Base-by-base conservation (phyloP, 2,113 vertebrate genomes). In the Baryphthengus martii region DNA sequence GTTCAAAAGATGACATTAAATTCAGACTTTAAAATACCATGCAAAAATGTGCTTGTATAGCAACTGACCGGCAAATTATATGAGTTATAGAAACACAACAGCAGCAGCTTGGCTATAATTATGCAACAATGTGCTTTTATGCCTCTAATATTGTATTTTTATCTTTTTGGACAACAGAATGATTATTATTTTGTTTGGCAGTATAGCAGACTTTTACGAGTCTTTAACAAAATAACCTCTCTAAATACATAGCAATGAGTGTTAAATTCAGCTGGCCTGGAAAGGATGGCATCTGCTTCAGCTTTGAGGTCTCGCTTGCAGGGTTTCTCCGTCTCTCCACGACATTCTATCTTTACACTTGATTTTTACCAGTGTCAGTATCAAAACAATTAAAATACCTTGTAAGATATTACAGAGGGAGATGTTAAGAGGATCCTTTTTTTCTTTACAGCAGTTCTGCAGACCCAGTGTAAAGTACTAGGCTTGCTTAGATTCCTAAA, bases 141-240 rank as follows among this genome's bases (percentile, higher is more conserved):
- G 56, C 39, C 68, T 77, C 76, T 66, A 70, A 84, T 75, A 71
- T n/a, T 40, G 59, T 78, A 63, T 50, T 50, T 94, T 95, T 85
- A 63, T 94, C 78, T 93, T 79, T 92, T 91, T 90, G 68, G 70
- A 93, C 71, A 73, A 91, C 53, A 59, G 39, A 95, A 66, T 61
- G 40, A 81, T 67, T 61, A 93, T 85, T 86, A 85, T 90, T 94
- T 89, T 91, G 63, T 87, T 96, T 96, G 91, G 52, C 92, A 89
- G 61, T 20, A 68, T 6, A 11, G 39, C 11, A 80, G 59, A 35
- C 19, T 96, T 94, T 6, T 72, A 52, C 2, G 3, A 93, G 31
- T 80, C 59, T 90, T 91, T 61, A 88, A 84, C 47, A 76, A 90
- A 95, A 94, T 71, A 79, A 52, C 80, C 66, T 88, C 77, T 53